phyloP scores from a whole-genome alignment of 2,113 vertebrate species.

The Nestor notabilis region DNA sequence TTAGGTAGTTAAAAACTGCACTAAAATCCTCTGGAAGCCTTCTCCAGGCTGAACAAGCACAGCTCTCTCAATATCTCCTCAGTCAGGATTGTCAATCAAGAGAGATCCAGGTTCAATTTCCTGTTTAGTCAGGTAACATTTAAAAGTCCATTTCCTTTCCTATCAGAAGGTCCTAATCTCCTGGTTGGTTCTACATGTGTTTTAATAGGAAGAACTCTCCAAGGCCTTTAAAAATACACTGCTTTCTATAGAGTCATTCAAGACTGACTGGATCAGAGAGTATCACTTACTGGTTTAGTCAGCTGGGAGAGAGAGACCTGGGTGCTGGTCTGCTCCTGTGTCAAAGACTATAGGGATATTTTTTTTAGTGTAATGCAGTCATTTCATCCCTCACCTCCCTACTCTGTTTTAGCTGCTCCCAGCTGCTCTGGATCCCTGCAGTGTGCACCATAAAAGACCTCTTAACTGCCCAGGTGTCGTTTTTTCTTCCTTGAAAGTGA shows the following conservation, averaged over 20 bases:
- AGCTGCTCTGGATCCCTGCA: not conserved
- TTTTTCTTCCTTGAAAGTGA: not conserved
- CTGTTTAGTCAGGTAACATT: not conserved
- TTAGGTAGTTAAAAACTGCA: not conserved
- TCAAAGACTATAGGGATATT: not conserved
- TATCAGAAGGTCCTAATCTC: not conserved
- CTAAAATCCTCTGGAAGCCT: not conserved
- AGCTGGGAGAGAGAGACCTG: not conserved
- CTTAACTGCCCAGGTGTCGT: not conserved
- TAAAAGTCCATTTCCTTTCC: not conserved
- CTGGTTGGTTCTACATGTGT: not conserved
- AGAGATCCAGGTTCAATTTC: not conserved
- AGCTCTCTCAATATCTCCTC: not conserved
- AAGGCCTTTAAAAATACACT: not conserved
- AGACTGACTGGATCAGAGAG: not conserved
- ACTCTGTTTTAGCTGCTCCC: not conserved
- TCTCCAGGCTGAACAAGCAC: not conserved
- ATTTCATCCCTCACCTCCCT: not conserved
- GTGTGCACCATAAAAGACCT: not conserved
- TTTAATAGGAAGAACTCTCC: not conserved
- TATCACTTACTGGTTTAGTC: not conserved
- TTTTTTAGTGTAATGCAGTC: not conserved
- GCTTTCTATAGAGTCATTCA: not conserved
- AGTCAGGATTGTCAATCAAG: not conserved
- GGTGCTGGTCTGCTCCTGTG: not conserved